Percentiles rank a stretch among this genome's conserved stretches.
phyloP scores from a whole-genome alignment of 2,797 vertebrate species.

The Notoglanidium macrostoma region DNA sequence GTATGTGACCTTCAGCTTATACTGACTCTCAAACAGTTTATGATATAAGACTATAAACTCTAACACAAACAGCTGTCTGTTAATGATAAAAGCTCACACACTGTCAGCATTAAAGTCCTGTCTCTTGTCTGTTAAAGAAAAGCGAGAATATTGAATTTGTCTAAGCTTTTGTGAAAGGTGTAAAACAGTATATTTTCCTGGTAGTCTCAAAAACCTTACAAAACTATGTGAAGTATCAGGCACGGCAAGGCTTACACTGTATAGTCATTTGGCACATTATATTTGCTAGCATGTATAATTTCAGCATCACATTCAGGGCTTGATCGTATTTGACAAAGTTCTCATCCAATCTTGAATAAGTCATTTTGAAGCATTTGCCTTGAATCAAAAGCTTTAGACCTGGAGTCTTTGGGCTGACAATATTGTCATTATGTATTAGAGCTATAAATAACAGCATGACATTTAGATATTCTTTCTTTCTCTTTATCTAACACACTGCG shows the following conservation, averaged over 20 bases:
- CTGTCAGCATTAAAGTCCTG: not conserved
- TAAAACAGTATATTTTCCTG: not conserved
- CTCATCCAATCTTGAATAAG: not conserved
- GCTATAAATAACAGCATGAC: constrained; percentile 33
- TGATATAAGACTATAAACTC: not conserved
- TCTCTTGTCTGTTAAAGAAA: not conserved
- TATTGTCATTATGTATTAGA: constrained; percentile 1
- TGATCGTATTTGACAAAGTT: not conserved
- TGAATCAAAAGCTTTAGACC: not conserved
- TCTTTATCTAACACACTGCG: constrained; percentile 21
- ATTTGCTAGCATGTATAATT: constrained; percentile 5
- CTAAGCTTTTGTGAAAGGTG: not conserved
- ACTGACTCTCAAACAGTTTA: constrained; percentile 12
- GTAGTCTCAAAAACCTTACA: not conserved
- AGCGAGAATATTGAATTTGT: not conserved
- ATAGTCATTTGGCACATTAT: not conserved
- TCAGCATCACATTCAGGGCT: not conserved
- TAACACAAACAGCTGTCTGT: not conserved
- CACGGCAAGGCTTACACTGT: not conserved
- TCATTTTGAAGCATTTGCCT: constrained; percentile 1
- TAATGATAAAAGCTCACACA: not conserved
- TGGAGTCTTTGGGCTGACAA: not conserved
- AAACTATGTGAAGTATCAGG: not conserved
- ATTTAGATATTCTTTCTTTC: constrained; percentile 32
- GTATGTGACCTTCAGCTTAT: not conserved